Evolutionary conservation across 2,797 vertebrate species (phyloP), one percentile per base, ranked within the genome.

Genomic region (Rhinogobio ventralis): DNA sequence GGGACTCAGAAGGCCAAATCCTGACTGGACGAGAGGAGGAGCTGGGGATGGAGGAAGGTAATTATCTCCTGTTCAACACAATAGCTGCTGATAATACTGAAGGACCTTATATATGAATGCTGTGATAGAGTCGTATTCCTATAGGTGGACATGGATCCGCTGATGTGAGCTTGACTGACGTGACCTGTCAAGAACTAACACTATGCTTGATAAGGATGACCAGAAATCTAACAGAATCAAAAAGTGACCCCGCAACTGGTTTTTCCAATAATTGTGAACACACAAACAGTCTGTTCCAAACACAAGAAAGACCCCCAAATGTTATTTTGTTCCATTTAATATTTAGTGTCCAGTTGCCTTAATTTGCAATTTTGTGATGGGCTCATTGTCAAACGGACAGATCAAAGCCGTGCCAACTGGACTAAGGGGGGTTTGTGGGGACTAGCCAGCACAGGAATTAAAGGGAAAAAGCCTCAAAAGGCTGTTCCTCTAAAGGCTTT

Each of bases 331-430:
- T 83, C 78, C 79, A 75, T 60, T 87, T 87, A 87, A 86, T 89
- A 84, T 74, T 86, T 86, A 89, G 81, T 89, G 91, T 89, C 89
- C 89, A 87, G 68, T 90, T 73, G 82, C 88, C 87, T 92, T 93
- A 89, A 91, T 93, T 92, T 94, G 90, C 92, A 90, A 92, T 92
- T 89, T 88, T 92, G 90, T 91, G 91, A 93, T 89, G 86, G 90
- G 84, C 87, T 89, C 90, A 92, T 91, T 93, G 89, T 94, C 88
- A 89, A 88, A 90, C 64, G 85, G 82, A 86, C 74, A 88, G 92
- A 93, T 94, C 91, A 94, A 94, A 94, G 90, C 88, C 67, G 15
- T 88, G 85, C 90, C 86, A 91, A 90, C 90, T 85, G 88, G 88
- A 82, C 92, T 90, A 83, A 92, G 67, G 91, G 91, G 85, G 92